These are phyloP conservation scores for Calidris pugnax DNA, from an alignment of 2,113 vertebrate genomes.

Conservation along the genomic window DNA sequence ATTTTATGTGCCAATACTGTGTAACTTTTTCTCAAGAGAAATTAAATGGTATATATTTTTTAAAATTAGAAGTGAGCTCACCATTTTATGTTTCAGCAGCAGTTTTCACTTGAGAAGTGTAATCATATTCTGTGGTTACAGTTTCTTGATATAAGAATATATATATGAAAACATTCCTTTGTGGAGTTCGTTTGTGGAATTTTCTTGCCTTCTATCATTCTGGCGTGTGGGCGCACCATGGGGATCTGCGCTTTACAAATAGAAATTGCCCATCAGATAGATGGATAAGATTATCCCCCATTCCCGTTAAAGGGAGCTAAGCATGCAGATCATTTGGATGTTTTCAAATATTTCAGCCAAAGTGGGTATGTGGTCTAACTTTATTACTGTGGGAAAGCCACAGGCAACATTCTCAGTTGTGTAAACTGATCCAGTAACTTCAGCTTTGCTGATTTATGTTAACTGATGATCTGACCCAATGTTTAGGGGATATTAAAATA, in stretches of 20 bases:
- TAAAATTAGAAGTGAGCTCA: background rate
- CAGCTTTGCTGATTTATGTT: constrained; percentile 50
- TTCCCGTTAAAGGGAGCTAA: constrained; percentile 3
- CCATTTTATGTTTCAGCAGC: background rate
- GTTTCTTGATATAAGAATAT: background rate
- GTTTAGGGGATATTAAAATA: constrained; percentile 46
- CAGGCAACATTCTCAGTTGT: constrained; percentile 45
- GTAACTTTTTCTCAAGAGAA: background rate
- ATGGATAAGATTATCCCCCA: constrained; percentile 1
- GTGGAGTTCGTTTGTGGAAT: background rate
- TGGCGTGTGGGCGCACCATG: background rate
- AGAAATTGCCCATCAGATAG: background rate
- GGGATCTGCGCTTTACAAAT: background rate
- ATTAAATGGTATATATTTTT: background rate
- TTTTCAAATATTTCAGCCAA: constrained; percentile 45
- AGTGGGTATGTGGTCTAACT: constrained; percentile 50
- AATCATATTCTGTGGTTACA: background rate
- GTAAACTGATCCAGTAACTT: constrained; percentile 53
- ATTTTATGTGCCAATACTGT: background rate
- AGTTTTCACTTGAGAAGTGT: background rate
- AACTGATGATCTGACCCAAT: constrained; percentile 32
- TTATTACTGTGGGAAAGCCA: constrained; percentile 66
- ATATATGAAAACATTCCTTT: background rate
- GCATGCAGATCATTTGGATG: constrained; percentile 3
- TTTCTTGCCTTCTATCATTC: background rate